Percentiles rank a stretch among this genome's conserved stretches.
Evolutionary conservation across 2,888 invertebrate genomes (phyloP).

Genomic region (Andrena trimmerana): DNA sequence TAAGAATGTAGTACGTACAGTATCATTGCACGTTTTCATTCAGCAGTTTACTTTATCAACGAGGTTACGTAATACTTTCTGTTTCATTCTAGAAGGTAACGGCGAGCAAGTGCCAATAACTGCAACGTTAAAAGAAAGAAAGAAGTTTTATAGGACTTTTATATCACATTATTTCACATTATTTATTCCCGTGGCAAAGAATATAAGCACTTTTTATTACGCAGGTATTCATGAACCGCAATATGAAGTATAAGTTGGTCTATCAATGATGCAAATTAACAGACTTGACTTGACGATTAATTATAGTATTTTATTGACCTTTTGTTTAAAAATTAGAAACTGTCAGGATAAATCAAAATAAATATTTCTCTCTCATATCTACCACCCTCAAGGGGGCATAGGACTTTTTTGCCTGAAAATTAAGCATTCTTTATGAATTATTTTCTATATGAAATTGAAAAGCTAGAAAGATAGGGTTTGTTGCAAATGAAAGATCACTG

Average conservation of each 20-base stretch:
- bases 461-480: too few species aligned
- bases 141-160: neutral
- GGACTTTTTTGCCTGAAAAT: too few species aligned
- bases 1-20: neutral
- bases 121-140: neutral
- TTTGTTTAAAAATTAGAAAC: too few species aligned
- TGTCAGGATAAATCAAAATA: neutral
- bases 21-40: neutral
- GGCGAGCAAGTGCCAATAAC: neutral
- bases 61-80: neutral
- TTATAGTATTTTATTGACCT: too few species aligned
- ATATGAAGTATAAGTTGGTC: constrained; percentile 41
- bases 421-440: too few species aligned
- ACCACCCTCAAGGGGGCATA: too few species aligned
- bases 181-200: constrained; percentile 2
- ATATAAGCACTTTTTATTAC: constrained; percentile 50
- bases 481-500: too few species aligned
- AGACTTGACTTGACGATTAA: neutral
- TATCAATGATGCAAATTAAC: constrained; percentile 43
- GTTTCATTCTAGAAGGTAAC: neutral
- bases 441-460: too few species aligned
- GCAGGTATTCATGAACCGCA: constrained; percentile 51
- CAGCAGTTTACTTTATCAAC: neutral
- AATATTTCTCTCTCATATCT: neutral
- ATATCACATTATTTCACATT: neutral